Evolutionary conservation across 2,888 invertebrate genomes (phyloP), one percentile per base, ranked within the genome.

Genomic region (Acronicta aceris): DNA sequence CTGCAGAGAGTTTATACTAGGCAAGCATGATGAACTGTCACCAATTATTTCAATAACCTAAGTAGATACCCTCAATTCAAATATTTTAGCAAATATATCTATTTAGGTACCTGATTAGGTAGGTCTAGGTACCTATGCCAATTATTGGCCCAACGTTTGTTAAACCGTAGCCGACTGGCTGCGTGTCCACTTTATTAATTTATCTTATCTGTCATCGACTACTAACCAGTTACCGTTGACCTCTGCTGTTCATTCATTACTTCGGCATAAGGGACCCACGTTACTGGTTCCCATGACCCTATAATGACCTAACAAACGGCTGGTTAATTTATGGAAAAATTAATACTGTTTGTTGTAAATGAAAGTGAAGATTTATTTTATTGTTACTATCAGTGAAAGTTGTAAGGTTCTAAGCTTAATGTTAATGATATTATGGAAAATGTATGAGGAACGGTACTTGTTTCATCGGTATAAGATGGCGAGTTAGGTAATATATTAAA

Each of bases 161-260:
- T 65, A 47, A 58, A 52, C 50, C 15, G 16, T 53, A 53, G 62
- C 56, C 50, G 64, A 67, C 71, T 59, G 49, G 53, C 59, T 30
- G 25, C 52, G 48, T 71, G 64, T 73, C 53, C 64, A 60, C 65
- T 68, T 65, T 69, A 74, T 68, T 76, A 68, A 78, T 74, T n/a
- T 63, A 76, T 69, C 71, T 79, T 79, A 77, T 79, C 77, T 65
- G 65, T 65, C 67, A 69, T 76, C 77, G 63, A 65, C 58, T 12
- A 56, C 25, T 25, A 55, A 51, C 78, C 72, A 69, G 56, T 51
- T 57, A 54, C 21, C 17, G 25, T 43, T 71, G 65, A 71, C 63
- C 73, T 46, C 56, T 70, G 59, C 9, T 47, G 43, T 50, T 17
- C 52, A 61, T 62, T 46, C 48, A 61, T 78, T 61, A 74, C 57